Conservation (phyloP, 2,797 vertebrate genomes). For the Oreortyx pictus region DNA sequence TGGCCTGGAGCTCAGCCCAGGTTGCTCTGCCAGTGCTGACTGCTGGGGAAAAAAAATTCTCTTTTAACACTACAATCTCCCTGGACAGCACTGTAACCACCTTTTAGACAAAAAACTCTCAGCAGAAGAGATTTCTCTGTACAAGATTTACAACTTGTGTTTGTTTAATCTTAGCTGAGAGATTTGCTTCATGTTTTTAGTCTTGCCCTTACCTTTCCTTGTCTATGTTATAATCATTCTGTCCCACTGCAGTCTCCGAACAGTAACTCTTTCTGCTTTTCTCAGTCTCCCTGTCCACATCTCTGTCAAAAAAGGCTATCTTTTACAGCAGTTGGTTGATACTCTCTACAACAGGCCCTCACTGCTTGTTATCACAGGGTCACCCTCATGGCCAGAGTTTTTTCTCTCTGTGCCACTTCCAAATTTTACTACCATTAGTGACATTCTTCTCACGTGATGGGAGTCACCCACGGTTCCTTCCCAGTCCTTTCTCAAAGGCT, state of each 20-base stretch:
- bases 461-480: not conserved
- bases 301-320: not conserved
- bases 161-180: not conserved
- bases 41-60: not conserved
- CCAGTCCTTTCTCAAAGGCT: not conserved
- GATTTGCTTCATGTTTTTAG: not conserved
- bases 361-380: not conserved
- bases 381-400: not conserved
- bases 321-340: not conserved
- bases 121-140: not conserved
- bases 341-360: not conserved
- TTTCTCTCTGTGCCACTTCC: not conserved
- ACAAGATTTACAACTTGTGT: not conserved
- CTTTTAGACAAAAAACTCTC: not conserved
- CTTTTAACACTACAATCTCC: slow-evolving; percentile 15
- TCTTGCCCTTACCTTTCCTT: not conserved
- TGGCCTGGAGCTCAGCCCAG: slow-evolving; percentile 42
- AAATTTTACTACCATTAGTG: not conserved
- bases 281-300: not conserved
- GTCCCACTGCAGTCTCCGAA: not conserved
- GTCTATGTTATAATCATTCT: not conserved
- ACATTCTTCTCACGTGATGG: not conserved
- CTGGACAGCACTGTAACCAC: not conserved
- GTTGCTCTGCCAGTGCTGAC: slow-evolving; percentile 1
- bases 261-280: not conserved